phyloP scores from a whole-genome alignment of 2,113 vertebrate species.

The Hylia prasina region DNA sequence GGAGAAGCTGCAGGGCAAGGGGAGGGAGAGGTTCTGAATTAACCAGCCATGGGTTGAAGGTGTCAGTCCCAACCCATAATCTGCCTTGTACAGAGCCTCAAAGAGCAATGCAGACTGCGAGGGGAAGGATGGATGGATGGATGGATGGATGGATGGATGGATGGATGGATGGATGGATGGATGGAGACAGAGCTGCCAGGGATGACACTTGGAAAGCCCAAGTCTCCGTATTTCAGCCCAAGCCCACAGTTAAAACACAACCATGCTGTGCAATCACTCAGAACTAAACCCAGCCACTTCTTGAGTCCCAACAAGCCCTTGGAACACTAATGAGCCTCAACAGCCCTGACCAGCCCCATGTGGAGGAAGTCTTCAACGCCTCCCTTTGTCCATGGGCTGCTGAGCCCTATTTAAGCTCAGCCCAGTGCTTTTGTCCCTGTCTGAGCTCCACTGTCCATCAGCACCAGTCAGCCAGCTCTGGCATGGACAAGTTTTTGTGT shows the following conservation, averaged over 20 bases:
- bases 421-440: neutral
- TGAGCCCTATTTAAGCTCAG: neutral
- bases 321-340: neutral
- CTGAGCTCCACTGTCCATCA: fast-evolving
- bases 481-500: fast-evolving
- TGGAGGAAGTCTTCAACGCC: neutral
- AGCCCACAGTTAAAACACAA: fast-evolving
- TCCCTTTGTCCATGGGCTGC: neutral
- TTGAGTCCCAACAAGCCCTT: neutral
- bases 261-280: fast-evolving
- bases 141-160: too few relatives aligned
- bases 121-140: neutral
- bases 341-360: neutral
- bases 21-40: neutral
- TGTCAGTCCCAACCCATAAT: neutral
- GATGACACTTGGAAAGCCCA: fast-evolving
- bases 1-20: constrained; percentile 80
- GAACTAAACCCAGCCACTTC: neutral
- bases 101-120: fast-evolving
- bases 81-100: neutral
- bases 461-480: neutral
- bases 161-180: too few relatives aligned
- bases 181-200: neutral
- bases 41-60: fast-evolving
- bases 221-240: neutral